These are phyloP conservation scores for Macrostomum cliftonense DNA, from an alignment of 2,888 invertebrate genomes.

Conservation along the genomic window DNA sequence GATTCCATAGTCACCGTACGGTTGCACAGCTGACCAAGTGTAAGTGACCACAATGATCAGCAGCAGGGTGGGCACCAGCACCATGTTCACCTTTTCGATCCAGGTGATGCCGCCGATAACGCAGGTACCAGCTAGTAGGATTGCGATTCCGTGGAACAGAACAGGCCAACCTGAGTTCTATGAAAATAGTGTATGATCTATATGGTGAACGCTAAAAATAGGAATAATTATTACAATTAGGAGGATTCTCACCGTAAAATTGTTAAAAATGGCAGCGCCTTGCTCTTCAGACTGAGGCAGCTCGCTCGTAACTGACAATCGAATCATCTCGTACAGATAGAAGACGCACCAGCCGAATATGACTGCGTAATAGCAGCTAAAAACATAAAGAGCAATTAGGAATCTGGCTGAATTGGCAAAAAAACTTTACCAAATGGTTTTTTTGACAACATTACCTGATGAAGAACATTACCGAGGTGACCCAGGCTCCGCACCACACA, in stretches of 20 bases:
- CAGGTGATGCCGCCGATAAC: slow-evolving; percentile 24
- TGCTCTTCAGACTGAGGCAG: slow-evolving; percentile 18
- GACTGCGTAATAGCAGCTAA: slow-evolving; percentile 27
- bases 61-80: slow-evolving; percentile 22
- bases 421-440: no score
- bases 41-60: slow-evolving; percentile 23
- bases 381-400: neutral
- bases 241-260: no score
- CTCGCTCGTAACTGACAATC: slow-evolving; percentile 12
- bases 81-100: slow-evolving; percentile 25
- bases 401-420: no score
- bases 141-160: slow-evolving; percentile 20
- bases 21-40: slow-evolving; percentile 23
- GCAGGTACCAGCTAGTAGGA: slow-evolving; percentile 19
- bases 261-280: slow-evolving; percentile 17
- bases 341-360: slow-evolving; percentile 31
- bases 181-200: no score
- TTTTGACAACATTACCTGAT: slow-evolving; percentile 17
- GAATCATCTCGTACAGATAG: slow-evolving; percentile 20
- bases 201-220: no score
- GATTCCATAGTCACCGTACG: slow-evolving; percentile 20
- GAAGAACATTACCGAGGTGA: slow-evolving; percentile 22
- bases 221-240: no score
- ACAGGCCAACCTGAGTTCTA: slow-evolving; percentile 25
- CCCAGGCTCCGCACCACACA: slow-evolving; percentile 28